phyloP scores from a whole-genome alignment of 2,888 invertebrate genomes.

The Cancer borealis region DNA sequence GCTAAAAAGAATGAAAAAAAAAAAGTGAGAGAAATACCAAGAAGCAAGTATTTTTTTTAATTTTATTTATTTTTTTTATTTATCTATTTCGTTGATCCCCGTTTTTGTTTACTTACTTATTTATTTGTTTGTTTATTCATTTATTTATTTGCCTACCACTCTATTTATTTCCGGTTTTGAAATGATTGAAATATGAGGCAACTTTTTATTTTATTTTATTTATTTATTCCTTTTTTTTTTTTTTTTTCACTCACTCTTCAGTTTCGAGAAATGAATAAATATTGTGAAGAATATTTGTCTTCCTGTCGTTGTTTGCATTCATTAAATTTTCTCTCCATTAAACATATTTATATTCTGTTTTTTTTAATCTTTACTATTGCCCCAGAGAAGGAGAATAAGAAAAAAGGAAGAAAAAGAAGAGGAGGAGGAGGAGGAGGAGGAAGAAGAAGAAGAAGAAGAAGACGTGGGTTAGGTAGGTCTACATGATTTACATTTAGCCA shows the following conservation, averaged over 20 bases:
- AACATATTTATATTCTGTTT: not conserved
- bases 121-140: not conserved
- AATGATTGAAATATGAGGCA: too few relatives aligned
- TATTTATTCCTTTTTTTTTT: not conserved
- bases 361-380: not conserved
- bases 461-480: not conserved
- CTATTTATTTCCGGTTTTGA: too few relatives aligned
- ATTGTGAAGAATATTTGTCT: not conserved
- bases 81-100: not conserved
- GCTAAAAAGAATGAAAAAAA: not conserved
- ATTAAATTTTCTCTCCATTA: not conserved
- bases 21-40: not conserved
- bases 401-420: not conserved
- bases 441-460: not conserved
- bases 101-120: too few relatives aligned
- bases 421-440: not conserved
- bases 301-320: not conserved
- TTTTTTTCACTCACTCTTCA: not conserved
- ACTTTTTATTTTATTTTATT: not conserved
- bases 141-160: not conserved
- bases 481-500: conserved; percentile 32
- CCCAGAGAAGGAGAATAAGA: not conserved
- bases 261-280: not conserved
- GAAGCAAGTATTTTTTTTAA: not conserved
- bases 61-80: not conserved